A percentile compares a stretch with the other conserved stretches of the same genome.
Conservation (phyloP, 1,140 invertebrate genomes). For the Oryctes rhinoceros region DNA sequence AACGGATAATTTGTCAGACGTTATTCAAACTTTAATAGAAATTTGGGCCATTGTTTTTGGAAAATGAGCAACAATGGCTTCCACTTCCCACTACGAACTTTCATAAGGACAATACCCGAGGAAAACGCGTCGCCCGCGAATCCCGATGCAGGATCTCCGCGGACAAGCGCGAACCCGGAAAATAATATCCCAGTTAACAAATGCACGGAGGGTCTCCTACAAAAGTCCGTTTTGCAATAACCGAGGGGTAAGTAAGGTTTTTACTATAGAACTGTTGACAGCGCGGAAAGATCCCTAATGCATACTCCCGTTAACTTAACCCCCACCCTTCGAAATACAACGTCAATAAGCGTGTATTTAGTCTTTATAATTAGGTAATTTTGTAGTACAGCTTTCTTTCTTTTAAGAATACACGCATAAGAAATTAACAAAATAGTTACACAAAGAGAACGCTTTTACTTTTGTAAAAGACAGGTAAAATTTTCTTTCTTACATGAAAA, state of each 20-base stretch:
- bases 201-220: conserved; percentile 3
- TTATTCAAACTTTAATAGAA: conserved; percentile 38
- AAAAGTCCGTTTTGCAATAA: neutral
- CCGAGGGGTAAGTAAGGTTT: neutral
- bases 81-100: conserved; percentile 27
- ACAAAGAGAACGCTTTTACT: neutral
- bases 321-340: neutral
- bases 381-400: neutral
- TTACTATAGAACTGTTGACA: neutral
- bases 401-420: neutral
- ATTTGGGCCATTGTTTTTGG: conserved; percentile 36
- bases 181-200: conserved; percentile 16
- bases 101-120: neutral
- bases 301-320: neutral
- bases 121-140: conserved; percentile 3
- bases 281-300: neutral
- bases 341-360: neutral
- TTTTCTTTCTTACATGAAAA: no score
- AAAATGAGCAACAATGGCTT: conserved; percentile 21
- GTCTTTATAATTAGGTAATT: conserved; percentile 4
- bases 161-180: neutral
- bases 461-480: no score
- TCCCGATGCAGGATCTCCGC: neutral
- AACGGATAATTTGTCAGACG: conserved; percentile 37
- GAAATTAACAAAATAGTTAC: neutral